Percentiles rank a stretch among this genome's conserved stretches.
These are phyloP conservation scores for Whitmania pigra DNA, from an alignment of 1,140 invertebrate species.

Conservation along the genomic window DNA sequence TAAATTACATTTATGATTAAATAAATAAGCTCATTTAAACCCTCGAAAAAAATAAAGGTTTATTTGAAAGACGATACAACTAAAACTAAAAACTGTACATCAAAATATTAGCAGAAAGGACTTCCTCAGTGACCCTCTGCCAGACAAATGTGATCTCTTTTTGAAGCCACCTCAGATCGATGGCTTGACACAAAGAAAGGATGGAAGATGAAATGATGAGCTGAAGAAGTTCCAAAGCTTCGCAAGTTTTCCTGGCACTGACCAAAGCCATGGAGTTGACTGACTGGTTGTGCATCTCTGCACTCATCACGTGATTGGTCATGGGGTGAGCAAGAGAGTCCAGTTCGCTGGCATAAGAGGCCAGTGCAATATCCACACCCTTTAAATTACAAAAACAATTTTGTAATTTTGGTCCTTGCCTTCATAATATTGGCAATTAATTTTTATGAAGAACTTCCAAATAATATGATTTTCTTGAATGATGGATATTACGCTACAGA, in stretches of 20 bases:
- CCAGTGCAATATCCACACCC: conserved; percentile 23
- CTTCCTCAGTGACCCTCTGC: too few relatives aligned
- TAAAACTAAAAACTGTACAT: too few relatives aligned
- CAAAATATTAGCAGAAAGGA: too few relatives aligned
- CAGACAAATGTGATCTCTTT: background rate
- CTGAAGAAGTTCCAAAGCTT: conserved; percentile 20
- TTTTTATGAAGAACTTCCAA: too few relatives aligned
- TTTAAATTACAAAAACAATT: conserved; percentile 15
- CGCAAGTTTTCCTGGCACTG: conserved; percentile 8
- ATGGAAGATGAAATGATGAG: conserved; percentile 21
- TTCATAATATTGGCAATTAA: too few relatives aligned
- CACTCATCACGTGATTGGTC: conserved; percentile 24
- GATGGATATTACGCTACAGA: conserved; percentile 5
- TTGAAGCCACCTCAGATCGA: conserved; percentile 24
- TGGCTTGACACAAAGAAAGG: conserved; percentile 13
- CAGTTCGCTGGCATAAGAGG: conserved; percentile 20
- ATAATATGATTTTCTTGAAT: background rate
- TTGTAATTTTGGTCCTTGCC: too few relatives aligned
- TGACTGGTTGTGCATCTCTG: conserved; percentile 25
- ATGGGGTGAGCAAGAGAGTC: conserved; percentile 19
- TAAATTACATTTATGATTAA: too few relatives aligned
- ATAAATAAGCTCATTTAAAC: too few relatives aligned
- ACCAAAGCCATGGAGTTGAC: conserved; percentile 21
- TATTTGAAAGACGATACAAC: too few relatives aligned
- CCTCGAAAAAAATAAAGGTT: too few relatives aligned